phyloP scores from a whole-genome alignment of 1,140 invertebrate species.

The Drosophila orosa region DNA sequence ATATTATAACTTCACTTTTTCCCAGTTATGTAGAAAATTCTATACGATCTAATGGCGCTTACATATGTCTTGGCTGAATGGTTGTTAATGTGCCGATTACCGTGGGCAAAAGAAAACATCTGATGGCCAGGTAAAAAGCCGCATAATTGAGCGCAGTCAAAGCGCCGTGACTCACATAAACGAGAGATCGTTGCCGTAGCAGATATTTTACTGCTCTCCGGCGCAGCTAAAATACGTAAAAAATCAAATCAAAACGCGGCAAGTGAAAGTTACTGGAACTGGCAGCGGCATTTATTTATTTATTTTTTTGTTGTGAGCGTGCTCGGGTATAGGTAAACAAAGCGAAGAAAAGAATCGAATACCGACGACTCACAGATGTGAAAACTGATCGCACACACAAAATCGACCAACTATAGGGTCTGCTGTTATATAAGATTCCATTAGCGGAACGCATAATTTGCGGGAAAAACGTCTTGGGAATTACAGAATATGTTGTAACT shows the following conservation, averaged over 20 bases:
- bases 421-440: slow-evolving; percentile 31
- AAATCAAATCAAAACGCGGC: slow-evolving; percentile 77
- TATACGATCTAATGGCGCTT: slow-evolving; percentile 15
- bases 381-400: slow-evolving; percentile 57
- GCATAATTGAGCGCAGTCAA: slow-evolving; percentile 56
- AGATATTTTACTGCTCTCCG: slow-evolving; percentile 44
- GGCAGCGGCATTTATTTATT: slow-evolving; percentile 25
- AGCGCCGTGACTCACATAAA: slow-evolving; percentile 66
- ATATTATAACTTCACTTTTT: neutral
- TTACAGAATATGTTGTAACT: neutral
- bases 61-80: slow-evolving; percentile 44
- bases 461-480: neutral
- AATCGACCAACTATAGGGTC: slow-evolving; percentile 20
- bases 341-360: slow-evolving; percentile 70
- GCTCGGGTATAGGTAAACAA: slow-evolving; percentile 72
- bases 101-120: slow-evolving; percentile 61
- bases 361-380: slow-evolving; percentile 39
- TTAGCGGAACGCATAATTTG: slow-evolving; percentile 21
- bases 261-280: slow-evolving; percentile 70
- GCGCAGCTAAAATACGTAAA: slow-evolving; percentile 55
- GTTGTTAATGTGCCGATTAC: slow-evolving; percentile 20
- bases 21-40: neutral
- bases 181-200: slow-evolving; percentile 49
- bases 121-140: slow-evolving; percentile 40
- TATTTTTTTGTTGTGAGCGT: slow-evolving; percentile 50